Conservation (phyloP, 2,888 invertebrate genomes). For the Xiphydria camelus region DNA sequence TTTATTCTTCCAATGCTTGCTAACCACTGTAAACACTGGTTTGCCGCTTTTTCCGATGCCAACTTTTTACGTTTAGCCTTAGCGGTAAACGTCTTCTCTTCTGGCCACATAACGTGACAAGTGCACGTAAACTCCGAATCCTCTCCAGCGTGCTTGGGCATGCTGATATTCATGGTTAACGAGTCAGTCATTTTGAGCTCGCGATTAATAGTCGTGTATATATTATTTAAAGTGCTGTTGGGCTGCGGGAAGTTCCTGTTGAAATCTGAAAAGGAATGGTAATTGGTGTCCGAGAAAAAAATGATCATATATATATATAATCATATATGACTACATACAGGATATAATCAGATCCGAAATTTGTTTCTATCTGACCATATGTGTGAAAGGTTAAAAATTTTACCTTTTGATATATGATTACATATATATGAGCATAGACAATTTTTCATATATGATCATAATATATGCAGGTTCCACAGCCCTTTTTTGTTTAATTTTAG, state of each 20-base stretch:
- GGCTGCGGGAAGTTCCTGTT: slow-evolving; percentile 59
- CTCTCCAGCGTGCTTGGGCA: slow-evolving; percentile 41
- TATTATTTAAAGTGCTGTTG: slow-evolving; percentile 60
- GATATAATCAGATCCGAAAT: too few species aligned
- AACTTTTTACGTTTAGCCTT: slow-evolving; percentile 61
- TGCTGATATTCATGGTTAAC: slow-evolving; percentile 11
- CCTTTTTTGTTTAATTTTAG: too few species aligned
- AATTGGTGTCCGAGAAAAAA: not conserved
- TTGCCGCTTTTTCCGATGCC: slow-evolving; percentile 62
- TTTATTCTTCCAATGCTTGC: slow-evolving; percentile 58
- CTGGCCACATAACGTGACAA: slow-evolving; percentile 65
- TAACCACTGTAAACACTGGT: slow-evolving; percentile 63
- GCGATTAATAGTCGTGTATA: slow-evolving; percentile 56
- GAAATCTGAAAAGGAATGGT: slow-evolving; percentile 24
- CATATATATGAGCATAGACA: too few species aligned
- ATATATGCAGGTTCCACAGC: too few species aligned
- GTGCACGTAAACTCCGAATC: slow-evolving; percentile 60
- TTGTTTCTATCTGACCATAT: too few species aligned
- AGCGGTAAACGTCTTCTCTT: slow-evolving; percentile 61
- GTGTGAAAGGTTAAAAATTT: too few species aligned
- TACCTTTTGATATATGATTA: too few species aligned
- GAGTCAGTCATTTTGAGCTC: slow-evolving; percentile 57
- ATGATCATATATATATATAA: not conserved
- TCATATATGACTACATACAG: too few species aligned
- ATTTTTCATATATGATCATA: too few species aligned